Conservation (phyloP, 2,797 vertebrate species). For the Microtus californicus region DNA sequence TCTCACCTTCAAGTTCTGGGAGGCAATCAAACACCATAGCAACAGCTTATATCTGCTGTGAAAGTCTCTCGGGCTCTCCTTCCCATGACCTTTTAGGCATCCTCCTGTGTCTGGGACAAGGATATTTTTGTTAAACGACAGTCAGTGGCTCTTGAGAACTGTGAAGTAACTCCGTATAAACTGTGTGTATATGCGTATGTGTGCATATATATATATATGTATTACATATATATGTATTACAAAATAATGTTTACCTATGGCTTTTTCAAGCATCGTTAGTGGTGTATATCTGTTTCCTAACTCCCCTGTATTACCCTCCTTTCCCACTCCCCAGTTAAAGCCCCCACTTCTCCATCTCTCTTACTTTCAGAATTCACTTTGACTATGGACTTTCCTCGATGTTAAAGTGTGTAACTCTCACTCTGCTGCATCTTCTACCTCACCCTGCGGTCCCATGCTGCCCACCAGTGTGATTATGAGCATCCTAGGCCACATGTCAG, state of each 20-base stretch:
- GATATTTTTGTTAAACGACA: neutral
- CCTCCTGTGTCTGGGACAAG: neutral
- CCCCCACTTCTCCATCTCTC: neutral
- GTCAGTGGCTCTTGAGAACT: neutral
- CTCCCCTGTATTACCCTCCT: neutral
- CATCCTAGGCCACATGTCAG: neutral
- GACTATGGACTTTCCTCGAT: neutral
- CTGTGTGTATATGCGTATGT: neutral
- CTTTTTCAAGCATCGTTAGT: neutral
- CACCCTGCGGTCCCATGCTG: neutral
- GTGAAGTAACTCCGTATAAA: neutral
- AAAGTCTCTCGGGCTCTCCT: neutral
- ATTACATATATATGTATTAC: neutral
- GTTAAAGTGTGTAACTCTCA: neutral
- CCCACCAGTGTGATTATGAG: neutral
- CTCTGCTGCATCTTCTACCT: neutral
- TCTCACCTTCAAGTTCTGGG: neutral
- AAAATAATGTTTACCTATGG: neutral
- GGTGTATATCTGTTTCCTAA: neutral
- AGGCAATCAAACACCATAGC: neutral
- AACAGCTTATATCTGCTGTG: neutral
- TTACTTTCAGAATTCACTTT: conserved; percentile 46
- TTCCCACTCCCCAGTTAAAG: neutral
- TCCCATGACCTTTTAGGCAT: neutral
- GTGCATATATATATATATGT: neutral